Base-by-base conservation (phyloP, 2,888 invertebrate genomes). In the Morpho deidamia region DNA sequence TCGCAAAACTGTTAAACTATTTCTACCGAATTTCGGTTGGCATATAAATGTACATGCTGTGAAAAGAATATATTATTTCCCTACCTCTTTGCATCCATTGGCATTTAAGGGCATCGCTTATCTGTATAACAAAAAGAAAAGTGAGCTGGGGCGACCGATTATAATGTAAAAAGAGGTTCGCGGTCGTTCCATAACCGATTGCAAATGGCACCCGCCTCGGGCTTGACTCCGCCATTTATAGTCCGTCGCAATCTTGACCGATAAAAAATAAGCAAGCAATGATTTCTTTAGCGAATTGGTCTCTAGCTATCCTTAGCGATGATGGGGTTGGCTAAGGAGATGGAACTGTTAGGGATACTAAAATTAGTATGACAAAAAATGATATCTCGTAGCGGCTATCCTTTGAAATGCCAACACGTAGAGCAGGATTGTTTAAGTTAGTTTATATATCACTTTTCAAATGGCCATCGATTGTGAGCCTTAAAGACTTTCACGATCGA, bases 141-240 rank as follows among this genome's bases (percentile, higher is more conserved):
- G 73, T 71, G 73, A 76, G 72, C 76, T 72, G 73, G 74, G 78
- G 78, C 81, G 74, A 76, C 79, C 81, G 87, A 86, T 87, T 87
- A 86, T 86, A 87, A 82, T 83, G 77, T 82, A 87, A 87, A 89
- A 89, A 87, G 82, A 83, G 81, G 78, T 83, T 78, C 79, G 82
- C 78, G 78, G 76, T 75, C 86, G 85, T 85, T 83, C 87, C 87
- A 87, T 87, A 88, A 88, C 83, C 79, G 87, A 84, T 88, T 86
- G 88, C 86, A 89, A 89, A 89, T 88, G 84, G 84, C 83, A 78
- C 83, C 76, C 74, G 87, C 88, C 87, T 60, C 66, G 73, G 84
- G 81, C 66, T 67, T 50, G 71, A 67, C 71, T 71, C 74, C 72
- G 78, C 86, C 88, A 78, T 86, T 87, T 89, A 84, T 82, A 85